Evolutionary conservation across 2,888 invertebrate species (phyloP), one percentile per base, ranked within the genome.

Genomic region (Molorchus minor): DNA sequence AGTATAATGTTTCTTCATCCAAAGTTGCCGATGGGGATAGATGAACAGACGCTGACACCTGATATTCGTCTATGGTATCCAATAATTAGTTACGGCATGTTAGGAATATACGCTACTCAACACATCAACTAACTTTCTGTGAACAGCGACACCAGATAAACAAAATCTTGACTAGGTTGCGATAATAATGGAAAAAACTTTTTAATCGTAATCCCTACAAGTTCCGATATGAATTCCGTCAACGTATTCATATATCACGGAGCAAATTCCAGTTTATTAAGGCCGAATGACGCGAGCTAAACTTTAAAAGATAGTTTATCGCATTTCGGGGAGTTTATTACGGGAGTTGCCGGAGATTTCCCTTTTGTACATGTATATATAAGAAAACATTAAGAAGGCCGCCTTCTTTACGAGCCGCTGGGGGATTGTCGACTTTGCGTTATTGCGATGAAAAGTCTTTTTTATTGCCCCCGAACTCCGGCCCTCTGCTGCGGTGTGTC

Each of bases 351-450:
- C 29, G 20, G 29, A 49, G 29, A 56, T 56, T 57, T 57, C 44
- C 52, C 35, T 35, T 29, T 40, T 43, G 45, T 52, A 69, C 65
- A 68, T 69, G 65, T 71, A 72, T 72, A 38, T 49, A 70, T 68
- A 67, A 67, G 71, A 72, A 71, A 74, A 74, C 70, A 69, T 71
- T 70, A 72, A 71, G 70, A 70, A 68, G 60, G 66, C 68, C 59
- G 64, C 66, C 56, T 60, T 67, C 69, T 73, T 74, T 72, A 74
- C 68, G 69, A 65, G 67, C 55, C 72, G 62, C 70, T 43, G 47
- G 72, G 72, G 74, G 62, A 73, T 73, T 74, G 71, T 72, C 68
- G 69, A 64, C 66, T 67, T 63, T 65, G 67, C 69, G 67, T 67
- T 69, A 63, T 63, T 64, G 63, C 65, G 65, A 62, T 67, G 67